These are phyloP conservation scores for Molossus alvarezi DNA, from an alignment of 2,797 vertebrate species.

Conservation along the genomic window DNA sequence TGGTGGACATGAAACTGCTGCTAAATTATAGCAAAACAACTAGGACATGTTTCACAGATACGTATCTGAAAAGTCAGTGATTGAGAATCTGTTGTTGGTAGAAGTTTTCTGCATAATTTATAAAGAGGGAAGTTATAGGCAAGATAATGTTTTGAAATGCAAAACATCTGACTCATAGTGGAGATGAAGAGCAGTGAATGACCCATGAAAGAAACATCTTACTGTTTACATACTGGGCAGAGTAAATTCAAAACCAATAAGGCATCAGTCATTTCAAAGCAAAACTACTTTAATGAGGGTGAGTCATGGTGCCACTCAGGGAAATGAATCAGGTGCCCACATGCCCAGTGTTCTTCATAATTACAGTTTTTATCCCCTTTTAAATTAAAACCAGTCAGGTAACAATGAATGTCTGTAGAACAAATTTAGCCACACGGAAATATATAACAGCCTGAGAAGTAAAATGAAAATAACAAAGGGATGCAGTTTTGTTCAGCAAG, in stretches of 20 bases:
- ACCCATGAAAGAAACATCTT: conserved; percentile 79
- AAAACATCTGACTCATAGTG: conserved; percentile 85
- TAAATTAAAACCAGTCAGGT: conserved; percentile 80
- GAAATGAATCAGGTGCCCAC: conserved; percentile 85
- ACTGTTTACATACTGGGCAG: conserved; percentile 79
- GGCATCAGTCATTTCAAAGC: conserved; percentile 66
- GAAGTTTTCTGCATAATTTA: conserved; percentile 79
- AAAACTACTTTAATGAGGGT: conserved; percentile 76
- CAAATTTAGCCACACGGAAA: conserved; percentile 75
- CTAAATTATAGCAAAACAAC: conserved; percentile 65
- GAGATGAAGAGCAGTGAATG: conserved; percentile 75
- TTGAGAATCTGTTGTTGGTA: conserved; percentile 77
- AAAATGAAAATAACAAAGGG: conserved; percentile 64
- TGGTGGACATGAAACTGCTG: conserved; percentile 43
- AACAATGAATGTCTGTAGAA: conserved; percentile 73
- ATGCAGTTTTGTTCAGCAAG: conserved; percentile 25
- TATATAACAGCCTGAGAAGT: conserved; percentile 46
- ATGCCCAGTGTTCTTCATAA: conserved; percentile 71
- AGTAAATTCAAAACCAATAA: conserved; percentile 70
- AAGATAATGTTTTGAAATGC: conserved; percentile 79
- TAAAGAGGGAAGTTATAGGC: conserved; percentile 75
- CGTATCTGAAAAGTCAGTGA: conserved; percentile 72
- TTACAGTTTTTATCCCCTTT: conserved; percentile 66
- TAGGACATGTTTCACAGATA: conserved; percentile 70
- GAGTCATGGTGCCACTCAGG: conserved; percentile 80